Base-by-base conservation (phyloP, 2,797 vertebrate genomes). In the Spondyliosoma cantharus region DNA sequence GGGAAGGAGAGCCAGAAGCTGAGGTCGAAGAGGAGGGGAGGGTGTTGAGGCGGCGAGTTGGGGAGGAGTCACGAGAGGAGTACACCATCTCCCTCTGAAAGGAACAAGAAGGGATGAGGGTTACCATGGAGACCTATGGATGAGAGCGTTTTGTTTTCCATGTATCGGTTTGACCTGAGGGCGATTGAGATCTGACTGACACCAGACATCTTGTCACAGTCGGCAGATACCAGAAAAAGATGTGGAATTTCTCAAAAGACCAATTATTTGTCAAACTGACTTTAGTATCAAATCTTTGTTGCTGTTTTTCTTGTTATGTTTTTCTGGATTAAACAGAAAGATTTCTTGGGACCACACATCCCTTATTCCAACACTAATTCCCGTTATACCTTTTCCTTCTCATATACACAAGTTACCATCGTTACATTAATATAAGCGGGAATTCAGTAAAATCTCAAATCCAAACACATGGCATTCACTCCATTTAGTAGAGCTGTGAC, bases 51-150 rank as follows among this genome's bases (percentile, higher is more conserved):
- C 98, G 97, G 32, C 96, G 96, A 5, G 97, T 98, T 24, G 98
- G 98, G 2, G 98, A 99, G 0, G 98, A 99, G 81, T 99, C 98
- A 2, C 97, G 94, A n/a, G 98, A 98, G 0, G 97, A 95, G 88
- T 99, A 99, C 69, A 99, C 97, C 96, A 99, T 98, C 73, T 99
- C 98, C 85, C 98, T 95, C 98, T 99, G 96, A 0, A 87, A 93
- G 5, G 14, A 86, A 78, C 22, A 73, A 79, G 50, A 29, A 54
- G 54, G 37, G 63, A 78, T 57, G 59, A 29, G 16, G 37, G 88
- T 93, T 90, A 93, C 86, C 81, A 87, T 86, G 85, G 85, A 84
- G 77, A 90, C 74, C 5, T 49, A 24, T 15, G 27, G 67, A 86
- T 61, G 63, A 85, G 60, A 71, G 74, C 12, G n/a, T 50, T 32